phyloP scores from a whole-genome alignment of 2,113 vertebrate species.

The Thinocorus orbignyianus region DNA sequence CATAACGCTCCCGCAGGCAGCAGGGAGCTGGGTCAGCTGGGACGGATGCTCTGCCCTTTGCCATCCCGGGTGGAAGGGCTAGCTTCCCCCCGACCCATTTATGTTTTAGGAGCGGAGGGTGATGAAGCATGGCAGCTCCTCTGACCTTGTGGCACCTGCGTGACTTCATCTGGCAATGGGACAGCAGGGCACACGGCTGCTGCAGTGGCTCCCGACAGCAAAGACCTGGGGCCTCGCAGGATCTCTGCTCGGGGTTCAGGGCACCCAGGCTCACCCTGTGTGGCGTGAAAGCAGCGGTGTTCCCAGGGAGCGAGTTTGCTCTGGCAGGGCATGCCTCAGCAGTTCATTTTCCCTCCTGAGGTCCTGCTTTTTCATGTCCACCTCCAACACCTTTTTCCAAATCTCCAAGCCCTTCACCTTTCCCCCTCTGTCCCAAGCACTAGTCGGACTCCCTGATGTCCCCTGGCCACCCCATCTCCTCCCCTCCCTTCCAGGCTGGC shows the following conservation, averaged over 20 bases:
- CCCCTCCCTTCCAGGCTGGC: background rate
- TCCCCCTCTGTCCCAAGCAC: background rate
- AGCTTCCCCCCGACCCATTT: background rate
- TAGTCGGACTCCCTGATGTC: background rate
- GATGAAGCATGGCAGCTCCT: background rate
- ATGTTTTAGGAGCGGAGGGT: background rate
- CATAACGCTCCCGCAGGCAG: fast-evolving
- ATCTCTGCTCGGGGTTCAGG: background rate
- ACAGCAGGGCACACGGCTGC: fast-evolving
- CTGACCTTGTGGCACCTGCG: fast-evolving
- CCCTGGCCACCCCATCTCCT: background rate
- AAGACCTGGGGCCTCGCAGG: background rate
- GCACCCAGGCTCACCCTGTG: background rate
- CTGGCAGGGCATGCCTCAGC: background rate
- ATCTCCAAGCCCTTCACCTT: background rate
- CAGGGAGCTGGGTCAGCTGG: background rate
- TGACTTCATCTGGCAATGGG: background rate
- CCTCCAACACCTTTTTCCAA: background rate
- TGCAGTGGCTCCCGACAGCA: fast-evolving
- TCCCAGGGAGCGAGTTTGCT: fast-evolving
- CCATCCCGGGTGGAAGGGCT: background rate
- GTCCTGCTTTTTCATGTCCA: background rate
- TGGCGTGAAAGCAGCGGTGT: background rate
- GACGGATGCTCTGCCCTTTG: background rate
- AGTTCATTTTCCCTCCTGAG: background rate